A percentile compares a stretch with the other conserved stretches of the same genome.
Conservation (phyloP, 2,113 vertebrate species). For the Lota lota region DNA sequence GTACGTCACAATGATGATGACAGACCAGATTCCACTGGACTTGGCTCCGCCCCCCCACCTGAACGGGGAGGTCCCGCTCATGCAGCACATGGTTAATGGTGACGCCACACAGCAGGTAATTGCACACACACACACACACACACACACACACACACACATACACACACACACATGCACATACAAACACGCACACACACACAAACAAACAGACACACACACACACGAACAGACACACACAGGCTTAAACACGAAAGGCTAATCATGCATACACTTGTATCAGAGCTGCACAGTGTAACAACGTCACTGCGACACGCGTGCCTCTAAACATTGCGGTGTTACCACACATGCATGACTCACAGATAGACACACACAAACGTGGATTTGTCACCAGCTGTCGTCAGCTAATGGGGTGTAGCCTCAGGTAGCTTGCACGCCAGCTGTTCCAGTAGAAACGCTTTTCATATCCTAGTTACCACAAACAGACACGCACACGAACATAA, state of each 20-base stretch:
- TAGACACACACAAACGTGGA: too few relatives aligned
- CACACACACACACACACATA: not conserved
- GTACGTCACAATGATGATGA: constrained; percentile 99
- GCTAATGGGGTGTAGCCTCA: too few relatives aligned
- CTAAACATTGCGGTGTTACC: too few relatives aligned
- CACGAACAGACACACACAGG: constrained; percentile 2
- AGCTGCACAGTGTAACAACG: too few relatives aligned
- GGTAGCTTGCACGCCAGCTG: not conserved
- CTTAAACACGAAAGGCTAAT: not conserved
- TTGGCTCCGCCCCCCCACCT: constrained; percentile 90
- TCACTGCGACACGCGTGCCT: too few relatives aligned
- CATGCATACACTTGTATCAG: not conserved
- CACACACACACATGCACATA: constrained; percentile 1
- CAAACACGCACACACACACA: not conserved
- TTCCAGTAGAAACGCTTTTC: too few relatives aligned
- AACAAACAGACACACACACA: not conserved
- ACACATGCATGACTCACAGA: too few relatives aligned
- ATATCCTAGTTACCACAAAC: too few relatives aligned
- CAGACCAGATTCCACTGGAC: constrained; percentile 98
- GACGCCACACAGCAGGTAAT: constrained; percentile 95
- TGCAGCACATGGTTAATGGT: constrained; percentile 93
- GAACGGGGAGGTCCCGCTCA: constrained; percentile 93
- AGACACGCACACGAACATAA: too few relatives aligned
- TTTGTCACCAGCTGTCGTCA: too few relatives aligned
- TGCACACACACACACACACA: not conserved